Evolutionary conservation across 2,888 invertebrate species (phyloP), one percentile per base, ranked within the genome.

Genomic region (Philhelius pedissequus): DNA sequence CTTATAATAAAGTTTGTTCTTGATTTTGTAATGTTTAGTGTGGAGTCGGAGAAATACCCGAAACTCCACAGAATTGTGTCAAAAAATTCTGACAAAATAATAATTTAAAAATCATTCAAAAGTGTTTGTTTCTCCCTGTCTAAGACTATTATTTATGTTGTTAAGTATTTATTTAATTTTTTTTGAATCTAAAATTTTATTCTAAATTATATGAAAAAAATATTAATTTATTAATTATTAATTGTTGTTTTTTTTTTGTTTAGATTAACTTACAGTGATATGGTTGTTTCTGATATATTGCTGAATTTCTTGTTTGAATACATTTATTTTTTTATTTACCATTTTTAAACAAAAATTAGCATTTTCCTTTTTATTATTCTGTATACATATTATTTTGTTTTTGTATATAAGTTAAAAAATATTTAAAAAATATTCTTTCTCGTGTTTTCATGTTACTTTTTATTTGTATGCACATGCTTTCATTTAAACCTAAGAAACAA

Each of bases 211-310:
- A 83, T 48, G 60, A 62, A 73, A 73, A 77, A 73, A 32, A 56
- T 70, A 22, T 20, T 30, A 25, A 13, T 20, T 6, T 6, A 54
- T 30, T 18, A 30, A 48, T 52, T 48, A 25, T 48, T 22, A 30
- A n/a, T 30, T 70, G n/a, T n/a, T n/a, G n/a, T 70, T 30, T 20
- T 9, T 0, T 25, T 48, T 2, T 45, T 45, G 3, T 83, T 77
- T 68, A 83, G 78, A 56, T 66, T 75, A 70, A 74, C 79, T 84
- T 84, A 84, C 84, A 80, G 75, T 87, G 87, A 87, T 87, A 87
- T 87, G 87, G 86, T 87, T 86, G 87, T 87, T 87, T 87, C 86
- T 87, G 87, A 87, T 87, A 87, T 87, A 87, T 87, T 87, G 87
- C 86, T 86, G 86, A 81, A 87, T 79, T 74, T 69, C 32, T 86